Conservation (phyloP, 2,888 invertebrate species). For the Emmelina monodactyla region DNA sequence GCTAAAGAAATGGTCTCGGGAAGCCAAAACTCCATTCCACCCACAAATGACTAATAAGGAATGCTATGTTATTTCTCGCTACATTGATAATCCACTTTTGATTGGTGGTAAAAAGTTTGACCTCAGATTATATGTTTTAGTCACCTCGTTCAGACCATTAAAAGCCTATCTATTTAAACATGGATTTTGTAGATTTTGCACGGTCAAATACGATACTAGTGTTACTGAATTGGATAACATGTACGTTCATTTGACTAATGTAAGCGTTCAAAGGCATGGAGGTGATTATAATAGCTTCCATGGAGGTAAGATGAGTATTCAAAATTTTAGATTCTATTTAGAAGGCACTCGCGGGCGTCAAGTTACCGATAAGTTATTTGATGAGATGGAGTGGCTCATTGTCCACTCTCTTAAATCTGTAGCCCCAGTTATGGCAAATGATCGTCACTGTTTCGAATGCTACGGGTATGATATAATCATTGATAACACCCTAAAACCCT, state of each 20-base stretch:
- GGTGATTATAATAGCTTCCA: slow-evolving; percentile 95
- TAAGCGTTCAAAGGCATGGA: slow-evolving; percentile 96
- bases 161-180: slow-evolving; percentile 93
- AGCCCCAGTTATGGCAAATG: slow-evolving; percentile 92
- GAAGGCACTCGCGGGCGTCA: slow-evolving; percentile 91
- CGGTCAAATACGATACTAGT: slow-evolving; percentile 92
- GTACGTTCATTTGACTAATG: slow-evolving; percentile 97
- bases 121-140: slow-evolving; percentile 88
- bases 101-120: slow-evolving; percentile 99
- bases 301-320: slow-evolving; percentile 94
- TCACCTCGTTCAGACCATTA: slow-evolving; percentile 91
- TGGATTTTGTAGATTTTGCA: slow-evolving; percentile 96
- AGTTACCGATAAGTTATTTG: slow-evolving; percentile 89
- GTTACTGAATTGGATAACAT: slow-evolving; percentile 90
- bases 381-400: slow-evolving; percentile 89
- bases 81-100: slow-evolving; percentile 92
- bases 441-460: slow-evolving; percentile 92
- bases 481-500: slow-evolving; percentile 92
- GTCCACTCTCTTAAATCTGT: slow-evolving; percentile 95
- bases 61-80: slow-evolving; percentile 95
- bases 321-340: slow-evolving; percentile 88
- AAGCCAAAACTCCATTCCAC: slow-evolving; percentile 85
- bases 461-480: slow-evolving; percentile 98
- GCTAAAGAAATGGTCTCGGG: slow-evolving; percentile 89
- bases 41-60: slow-evolving; percentile 82